Evolutionary conservation across 2,888 invertebrate species (phyloP), one percentile per base, ranked within the genome.

Genomic region (Lypha dubia): DNA sequence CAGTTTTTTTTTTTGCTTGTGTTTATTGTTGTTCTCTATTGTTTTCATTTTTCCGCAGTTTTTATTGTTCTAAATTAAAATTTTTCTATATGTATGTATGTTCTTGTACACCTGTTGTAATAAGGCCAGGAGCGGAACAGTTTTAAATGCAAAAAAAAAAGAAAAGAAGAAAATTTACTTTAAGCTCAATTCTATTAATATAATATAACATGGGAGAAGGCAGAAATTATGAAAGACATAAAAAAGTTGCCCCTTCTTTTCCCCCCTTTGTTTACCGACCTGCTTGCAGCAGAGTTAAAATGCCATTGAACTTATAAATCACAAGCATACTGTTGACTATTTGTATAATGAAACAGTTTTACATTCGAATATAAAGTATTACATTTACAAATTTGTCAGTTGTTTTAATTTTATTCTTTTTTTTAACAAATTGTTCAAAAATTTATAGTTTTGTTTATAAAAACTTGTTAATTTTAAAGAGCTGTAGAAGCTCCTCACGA

Each of bases 291-390:
- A n/a, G 38, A 53, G 38, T 17, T 13, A 17, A 63, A 70, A 65
- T 49, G 74, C 41, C 74, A 75, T 75, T 65, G 74, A 75, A 75
- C 74, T 75, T 75, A 28, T 32, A 65, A 63, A 51, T 51, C 15
- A 63, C 15, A 63, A 53, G 17, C 8, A 11, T 11, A 20, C 28
- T 28, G 15, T 28, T 51, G 7, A 44, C 3, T 58, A 32, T 58
- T 13, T 46, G 71, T 32, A 71, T 44, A 71, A 60, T 60, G 22
- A 60, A 60, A 28, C 28, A 28, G 22, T 41, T 0, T 56, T n/a
- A 24, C n/a, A 38, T 60, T 17, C 41, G 13, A 38, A 22, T 20
- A 13, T 6, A 15, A 22, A 38, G 22, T 13, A 62, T 15, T 62
- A 15, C 13, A 62, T 7, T 62, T 41, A 58, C n/a, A 32, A 32